These are phyloP conservation scores for Eupithecia pulchellata DNA, from an alignment of 2,888 invertebrate genomes.

Conservation along the genomic window DNA sequence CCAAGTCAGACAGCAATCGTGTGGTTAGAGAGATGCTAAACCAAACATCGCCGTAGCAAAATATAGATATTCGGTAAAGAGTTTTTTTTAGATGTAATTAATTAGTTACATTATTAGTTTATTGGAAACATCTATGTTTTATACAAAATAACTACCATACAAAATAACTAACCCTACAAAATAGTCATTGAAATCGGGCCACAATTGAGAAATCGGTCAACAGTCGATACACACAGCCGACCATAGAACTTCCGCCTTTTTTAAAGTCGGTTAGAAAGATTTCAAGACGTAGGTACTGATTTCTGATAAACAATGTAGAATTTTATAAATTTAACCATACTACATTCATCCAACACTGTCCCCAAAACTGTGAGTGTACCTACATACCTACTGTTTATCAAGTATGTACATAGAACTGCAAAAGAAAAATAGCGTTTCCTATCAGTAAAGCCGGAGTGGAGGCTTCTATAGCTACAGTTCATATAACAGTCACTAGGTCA, in stretches of 20 bases:
- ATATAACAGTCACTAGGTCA: conserved; percentile 18
- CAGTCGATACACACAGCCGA: background rate
- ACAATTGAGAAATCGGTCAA: background rate
- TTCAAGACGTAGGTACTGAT: too few species aligned
- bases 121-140: background rate
- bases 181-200: background rate
- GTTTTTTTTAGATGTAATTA: too few species aligned
- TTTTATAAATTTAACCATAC: background rate
- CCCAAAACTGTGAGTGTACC: too few species aligned
- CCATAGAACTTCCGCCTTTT: background rate
- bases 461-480: conserved; percentile 9
- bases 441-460: conserved; percentile 15
- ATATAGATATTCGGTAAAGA: too few species aligned
- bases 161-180: too few species aligned
- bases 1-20: too few species aligned
- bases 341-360: background rate
- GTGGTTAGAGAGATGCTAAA: too few species aligned
- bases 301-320: background rate
- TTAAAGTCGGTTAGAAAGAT: background rate
- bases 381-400: too few species aligned
- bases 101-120: too few species aligned
- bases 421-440: background rate
- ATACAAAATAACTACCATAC: background rate
- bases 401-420: background rate
- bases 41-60: too few species aligned